Conservation (phyloP, 1,140 invertebrate genomes). For the Trichomalopsis sarcophagae region DNA sequence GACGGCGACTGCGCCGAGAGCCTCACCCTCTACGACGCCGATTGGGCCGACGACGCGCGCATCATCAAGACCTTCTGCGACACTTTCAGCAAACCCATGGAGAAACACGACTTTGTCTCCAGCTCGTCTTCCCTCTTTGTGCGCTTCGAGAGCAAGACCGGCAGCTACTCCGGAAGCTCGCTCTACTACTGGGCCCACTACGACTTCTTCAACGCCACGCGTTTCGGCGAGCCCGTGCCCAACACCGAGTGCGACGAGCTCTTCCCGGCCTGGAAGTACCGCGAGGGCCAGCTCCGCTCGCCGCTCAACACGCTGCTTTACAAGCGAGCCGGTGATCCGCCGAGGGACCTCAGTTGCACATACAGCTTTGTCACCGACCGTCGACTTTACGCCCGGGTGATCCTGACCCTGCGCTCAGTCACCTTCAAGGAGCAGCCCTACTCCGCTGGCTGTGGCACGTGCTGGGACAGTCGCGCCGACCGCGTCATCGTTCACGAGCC, state of each 20-base stretch:
- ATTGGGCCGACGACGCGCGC: slow-evolving; percentile 88
- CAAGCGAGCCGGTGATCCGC: slow-evolving; percentile 80
- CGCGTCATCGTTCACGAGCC: slow-evolving; percentile 56
- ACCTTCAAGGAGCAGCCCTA: slow-evolving; percentile 86
- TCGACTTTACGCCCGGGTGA: slow-evolving; percentile 85
- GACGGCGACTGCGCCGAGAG: slow-evolving; percentile 93
- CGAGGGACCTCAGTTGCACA: slow-evolving; percentile 83
- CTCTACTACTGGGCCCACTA: slow-evolving; percentile 95
- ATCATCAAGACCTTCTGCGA: slow-evolving; percentile 95
- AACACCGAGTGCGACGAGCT: slow-evolving; percentile 90
- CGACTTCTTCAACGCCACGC: slow-evolving; percentile 93
- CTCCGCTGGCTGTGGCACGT: slow-evolving; percentile 83
- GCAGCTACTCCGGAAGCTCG: slow-evolving; percentile 91
- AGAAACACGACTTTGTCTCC: slow-evolving; percentile 93
- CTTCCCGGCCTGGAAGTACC: slow-evolving; percentile 85
- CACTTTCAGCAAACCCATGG: slow-evolving; percentile 92
- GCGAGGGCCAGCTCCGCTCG: slow-evolving; percentile 83
- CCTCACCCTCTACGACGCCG: slow-evolving; percentile 89
- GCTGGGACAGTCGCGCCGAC: slow-evolving; percentile 89
- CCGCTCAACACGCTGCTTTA: slow-evolving; percentile 91
- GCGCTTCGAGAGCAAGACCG: slow-evolving; percentile 91
- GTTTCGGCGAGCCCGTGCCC: slow-evolving; percentile 85
- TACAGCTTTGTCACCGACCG: slow-evolving; percentile 89
- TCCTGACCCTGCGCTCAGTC: slow-evolving; percentile 82
- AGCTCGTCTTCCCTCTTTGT: slow-evolving; percentile 90